Evolutionary conservation across 2,113 vertebrate species (phyloP).

Genomic region (Speoplatyrhinus poulsoni): DNA sequence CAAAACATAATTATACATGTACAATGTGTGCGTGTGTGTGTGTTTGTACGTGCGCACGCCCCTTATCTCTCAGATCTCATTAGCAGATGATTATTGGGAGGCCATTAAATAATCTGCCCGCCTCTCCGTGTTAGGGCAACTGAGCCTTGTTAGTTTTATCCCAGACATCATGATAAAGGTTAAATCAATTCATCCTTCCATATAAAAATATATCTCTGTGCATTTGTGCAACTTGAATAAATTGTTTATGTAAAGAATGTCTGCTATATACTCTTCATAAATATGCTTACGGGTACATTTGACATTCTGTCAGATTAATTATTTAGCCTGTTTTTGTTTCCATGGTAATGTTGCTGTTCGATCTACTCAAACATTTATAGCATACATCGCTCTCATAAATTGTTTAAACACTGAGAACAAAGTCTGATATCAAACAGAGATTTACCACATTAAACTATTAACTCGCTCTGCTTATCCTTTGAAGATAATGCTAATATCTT

Average conservation of each 20-base stretch:
- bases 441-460: background rate
- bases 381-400: constrained; percentile 52
- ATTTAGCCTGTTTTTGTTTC: constrained; percentile 53
- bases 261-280: background rate
- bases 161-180: constrained; percentile 22
- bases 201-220: background rate
- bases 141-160: constrained; percentile 45
- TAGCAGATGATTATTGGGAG: constrained; percentile 35
- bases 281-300: constrained; percentile 18
- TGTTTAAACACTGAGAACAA: constrained; percentile 40
- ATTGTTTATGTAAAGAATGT: background rate
- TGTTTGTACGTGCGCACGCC: background rate
- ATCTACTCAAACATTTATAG: constrained; percentile 63
- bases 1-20: background rate
- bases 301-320: constrained; percentile 42
- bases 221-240: background rate
- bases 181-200: constrained; percentile 20
- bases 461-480: background rate
- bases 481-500: background rate
- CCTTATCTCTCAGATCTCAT: background rate
- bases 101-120: constrained; percentile 38
- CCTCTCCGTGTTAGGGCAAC: constrained; percentile 44
- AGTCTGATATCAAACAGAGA: constrained; percentile 15
- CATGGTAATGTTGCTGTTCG: constrained; percentile 45
- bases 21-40: background rate